These are phyloP conservation scores for Oryzaephilus surinamensis DNA, from an alignment of 1,140 invertebrate species.

Conservation along the genomic window DNA sequence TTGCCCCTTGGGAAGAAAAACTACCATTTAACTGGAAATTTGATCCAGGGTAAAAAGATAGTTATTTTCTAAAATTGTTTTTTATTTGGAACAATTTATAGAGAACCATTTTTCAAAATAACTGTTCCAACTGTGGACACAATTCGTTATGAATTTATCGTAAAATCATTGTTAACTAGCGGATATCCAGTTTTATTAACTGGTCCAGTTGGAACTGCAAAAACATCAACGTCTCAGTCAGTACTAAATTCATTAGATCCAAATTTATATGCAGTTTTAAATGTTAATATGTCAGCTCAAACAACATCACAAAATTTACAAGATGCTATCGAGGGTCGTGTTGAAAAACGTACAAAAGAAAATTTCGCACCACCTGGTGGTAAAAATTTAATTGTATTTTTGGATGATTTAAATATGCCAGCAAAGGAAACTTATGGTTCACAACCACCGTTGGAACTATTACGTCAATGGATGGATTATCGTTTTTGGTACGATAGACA, in stretches of 20 bases:
- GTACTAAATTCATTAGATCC: no score
- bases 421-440: slow-evolving; percentile 53
- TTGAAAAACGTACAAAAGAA: slow-evolving; percentile 56
- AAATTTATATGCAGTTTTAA: slow-evolving; percentile 48
- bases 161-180: slow-evolving; percentile 56
- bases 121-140: slow-evolving; percentile 77
- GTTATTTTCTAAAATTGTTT: slow-evolving; percentile 41
- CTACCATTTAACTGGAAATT: slow-evolving; percentile 61
- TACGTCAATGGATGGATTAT: slow-evolving; percentile 60
- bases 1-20: slow-evolving; percentile 66
- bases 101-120: slow-evolving; percentile 67
- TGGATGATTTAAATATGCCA: slow-evolving; percentile 68
- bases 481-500: slow-evolving; percentile 68
- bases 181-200: slow-evolving; percentile 65
- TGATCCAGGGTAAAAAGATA: slow-evolving; percentile 67
- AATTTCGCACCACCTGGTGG: slow-evolving; percentile 52
- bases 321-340: slow-evolving; percentile 66
- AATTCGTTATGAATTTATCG: slow-evolving; percentile 62
- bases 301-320: slow-evolving; percentile 75
- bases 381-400: slow-evolving; percentile 54
- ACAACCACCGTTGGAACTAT: slow-evolving; percentile 59
- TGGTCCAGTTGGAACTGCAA: slow-evolving; percentile 87
- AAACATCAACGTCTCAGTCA: slow-evolving; percentile 76
- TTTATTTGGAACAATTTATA: slow-evolving; percentile 28
- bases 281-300: slow-evolving; percentile 78